These are phyloP conservation scores for Disparrhopalites patrizii DNA, from an alignment of 2,888 invertebrate genomes.

Conservation along the genomic window DNA sequence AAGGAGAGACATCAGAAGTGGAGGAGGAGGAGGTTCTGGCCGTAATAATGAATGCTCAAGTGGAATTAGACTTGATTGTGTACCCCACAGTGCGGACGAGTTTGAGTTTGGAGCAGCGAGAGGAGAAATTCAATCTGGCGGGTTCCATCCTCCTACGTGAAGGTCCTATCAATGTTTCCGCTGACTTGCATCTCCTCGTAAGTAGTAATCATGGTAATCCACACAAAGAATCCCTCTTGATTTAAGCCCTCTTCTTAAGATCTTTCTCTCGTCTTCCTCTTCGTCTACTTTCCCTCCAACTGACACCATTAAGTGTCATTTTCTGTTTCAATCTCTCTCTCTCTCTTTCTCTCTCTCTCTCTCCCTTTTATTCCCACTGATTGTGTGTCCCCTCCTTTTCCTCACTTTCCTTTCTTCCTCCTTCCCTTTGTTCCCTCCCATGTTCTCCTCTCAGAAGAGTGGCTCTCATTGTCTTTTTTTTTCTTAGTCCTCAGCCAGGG, in stretches of 20 bases:
- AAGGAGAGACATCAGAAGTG: constrained; percentile 41
- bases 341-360: constrained; percentile 3
- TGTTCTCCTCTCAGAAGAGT: too few species aligned
- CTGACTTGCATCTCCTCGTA: constrained; percentile 45
- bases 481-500: too few species aligned
- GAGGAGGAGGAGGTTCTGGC: constrained; percentile 41
- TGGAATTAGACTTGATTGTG: constrained; percentile 58
- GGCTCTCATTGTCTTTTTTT: too few species aligned
- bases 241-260: constrained; percentile 21
- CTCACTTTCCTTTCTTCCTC: background rate
- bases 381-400: background rate
- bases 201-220: constrained; percentile 21
- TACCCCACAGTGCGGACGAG: constrained; percentile 60
- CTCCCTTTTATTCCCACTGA: background rate
- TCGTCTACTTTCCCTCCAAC: constrained; percentile 12
- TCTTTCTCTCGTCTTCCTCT: constrained; percentile 10
- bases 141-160: constrained; percentile 45
- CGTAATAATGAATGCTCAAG: constrained; percentile 48
- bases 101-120: constrained; percentile 58
- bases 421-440: background rate
- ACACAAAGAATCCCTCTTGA: background rate
- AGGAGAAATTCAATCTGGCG: constrained; percentile 44
- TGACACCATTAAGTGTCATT: constrained; percentile 33
- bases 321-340: constrained; percentile 6
- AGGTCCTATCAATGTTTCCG: constrained; percentile 48